These are phyloP conservation scores for Bufo gargarizans DNA, from an alignment of 2,113 vertebrate species.

Conservation along the genomic window DNA sequence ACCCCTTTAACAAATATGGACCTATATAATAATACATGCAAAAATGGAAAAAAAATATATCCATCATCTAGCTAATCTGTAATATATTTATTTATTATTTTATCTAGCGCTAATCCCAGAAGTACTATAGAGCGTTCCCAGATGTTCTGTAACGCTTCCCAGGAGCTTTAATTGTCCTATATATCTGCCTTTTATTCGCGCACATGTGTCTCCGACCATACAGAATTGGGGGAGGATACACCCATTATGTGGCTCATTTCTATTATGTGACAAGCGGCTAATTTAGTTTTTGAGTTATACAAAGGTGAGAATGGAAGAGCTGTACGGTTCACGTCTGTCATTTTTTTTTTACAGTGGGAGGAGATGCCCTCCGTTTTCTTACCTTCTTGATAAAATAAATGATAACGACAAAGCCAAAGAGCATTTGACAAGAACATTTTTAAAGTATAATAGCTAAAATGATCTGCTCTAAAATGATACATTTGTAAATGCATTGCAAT, in stretches of 20 bases:
- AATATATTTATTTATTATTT: neutral
- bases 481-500: too few species aligned
- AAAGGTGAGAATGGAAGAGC: neutral
- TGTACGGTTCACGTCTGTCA: neutral
- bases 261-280: neutral
- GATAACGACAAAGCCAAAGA: neutral
- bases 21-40: neutral
- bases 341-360: neutral
- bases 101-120: neutral
- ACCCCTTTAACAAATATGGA: neutral
- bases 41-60: neutral
- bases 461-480: too few species aligned
- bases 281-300: neutral
- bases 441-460: too few species aligned
- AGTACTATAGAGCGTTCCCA: slow-evolving; percentile 5
- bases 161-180: neutral
- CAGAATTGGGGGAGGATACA: neutral
- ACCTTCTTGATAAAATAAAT: neutral
- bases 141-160: neutral
- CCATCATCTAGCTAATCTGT: neutral
- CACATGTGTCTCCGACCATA: neutral
- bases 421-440: neutral
- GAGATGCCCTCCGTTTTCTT: neutral
- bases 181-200: neutral
- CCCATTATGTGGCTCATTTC: neutral